Evolutionary conservation across 2,113 vertebrate species (phyloP), one percentile per base, ranked within the genome.

Genomic region (Leucoraja erinaceus): DNA sequence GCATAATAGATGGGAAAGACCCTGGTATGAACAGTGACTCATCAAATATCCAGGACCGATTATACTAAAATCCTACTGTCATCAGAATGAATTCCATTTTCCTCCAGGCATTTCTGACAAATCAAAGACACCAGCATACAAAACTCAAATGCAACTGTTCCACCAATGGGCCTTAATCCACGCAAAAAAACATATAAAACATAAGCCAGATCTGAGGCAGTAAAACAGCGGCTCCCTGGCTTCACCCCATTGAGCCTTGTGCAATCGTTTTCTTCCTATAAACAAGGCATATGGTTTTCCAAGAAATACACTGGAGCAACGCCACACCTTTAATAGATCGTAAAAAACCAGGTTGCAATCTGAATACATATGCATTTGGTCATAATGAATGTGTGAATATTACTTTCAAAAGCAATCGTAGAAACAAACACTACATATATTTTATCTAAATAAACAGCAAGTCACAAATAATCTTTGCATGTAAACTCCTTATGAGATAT

Each of bases 171-270:
- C 56, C 83, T n/a, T 28, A 63, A 63, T 63, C 56, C 28, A 2
- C 12, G 31, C 28, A 7, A 56, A 63, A 63, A 63, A 10, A n/a
- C 4, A 25, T n/a, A 63, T 2, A 86, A 63, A 63, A 63, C 8
- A 86, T 11, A 28, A n/a, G 3, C 28, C 28, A 93, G 31, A 93
- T 93, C 47, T 93, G 93, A 94, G 25, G 18, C 56, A 20, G 66
- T 9, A 4, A 22, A n/a, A 79, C 16, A 28, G 28, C 75, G 12
- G 10, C 12, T 93, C n/a, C 22, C 14, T 20, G 63, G 12, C 9
- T 22, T 14, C 61, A 6, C n/a, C 54, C 22, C 59, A 79, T 14
- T 59, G 25, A 12, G 5, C 4, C 33, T 63, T 7, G 5, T 3
- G 8, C 5, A n/a, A 20, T 25, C 9, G 33, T 72, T 72, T 38